Evolutionary conservation across 2,113 vertebrate genomes (phyloP).

Genomic region (Equus quagga): DNA sequence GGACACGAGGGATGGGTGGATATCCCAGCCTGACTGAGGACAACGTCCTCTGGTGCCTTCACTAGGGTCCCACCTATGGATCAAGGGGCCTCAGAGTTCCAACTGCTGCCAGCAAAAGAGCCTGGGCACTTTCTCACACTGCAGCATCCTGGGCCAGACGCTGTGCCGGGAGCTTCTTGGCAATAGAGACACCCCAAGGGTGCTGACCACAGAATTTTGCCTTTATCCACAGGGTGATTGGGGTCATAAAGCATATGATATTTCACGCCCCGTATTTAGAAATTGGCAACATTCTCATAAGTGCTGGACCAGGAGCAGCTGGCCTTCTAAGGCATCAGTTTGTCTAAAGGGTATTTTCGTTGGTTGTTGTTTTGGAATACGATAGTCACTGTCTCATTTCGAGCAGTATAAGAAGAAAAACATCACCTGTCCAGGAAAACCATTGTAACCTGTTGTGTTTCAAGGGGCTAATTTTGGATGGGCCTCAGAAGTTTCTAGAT

Average conservation of each 20-base stretch:
- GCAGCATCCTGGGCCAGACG: neutral
- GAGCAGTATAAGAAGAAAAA: conserved; percentile 24
- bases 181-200: neutral
- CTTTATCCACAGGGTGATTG: neutral
- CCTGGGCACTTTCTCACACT: neutral
- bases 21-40: neutral
- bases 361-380: neutral
- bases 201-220: neutral
- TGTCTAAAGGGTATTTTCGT: neutral
- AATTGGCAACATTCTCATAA: neutral
- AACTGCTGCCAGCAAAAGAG: neutral
- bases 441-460: neutral
- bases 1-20: neutral
- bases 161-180: neutral
- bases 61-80: neutral
- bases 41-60: neutral
- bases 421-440: conserved; percentile 61
- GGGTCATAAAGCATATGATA: neutral
- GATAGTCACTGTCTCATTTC: conserved; percentile 18
- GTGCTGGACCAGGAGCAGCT: neutral
- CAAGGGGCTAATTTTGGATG: conserved; percentile 58
- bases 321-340: neutral
- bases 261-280: neutral
- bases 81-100: neutral
- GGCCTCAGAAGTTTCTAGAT: conserved; percentile 51